Base-by-base conservation (phyloP, 2,113 vertebrate species). In the Calonectris borealis region DNA sequence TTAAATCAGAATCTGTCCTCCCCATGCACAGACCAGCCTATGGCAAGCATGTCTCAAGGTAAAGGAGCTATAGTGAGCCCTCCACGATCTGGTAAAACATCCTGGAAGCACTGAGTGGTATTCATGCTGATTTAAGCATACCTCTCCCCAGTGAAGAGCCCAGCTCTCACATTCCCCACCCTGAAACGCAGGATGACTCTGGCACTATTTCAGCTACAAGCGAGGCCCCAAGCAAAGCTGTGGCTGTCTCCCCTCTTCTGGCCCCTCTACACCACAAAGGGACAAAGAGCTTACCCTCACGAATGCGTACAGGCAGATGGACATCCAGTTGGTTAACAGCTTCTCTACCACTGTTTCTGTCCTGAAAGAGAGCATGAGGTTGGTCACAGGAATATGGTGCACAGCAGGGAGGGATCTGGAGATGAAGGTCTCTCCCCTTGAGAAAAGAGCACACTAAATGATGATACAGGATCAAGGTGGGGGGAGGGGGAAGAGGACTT, bases 321-420 rank as follows among this genome's bases (percentile, higher is more conserved):
- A 99, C 99, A 99, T 99, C 99, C 99, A 99, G 97, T 99, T 99
- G 86, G 99, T 99, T 96, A 99, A 98, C 93, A 99, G 98, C 96
- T 99, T 99, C 96, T 99, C 99, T 80, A 99, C 99, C 95, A 99
- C 99, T 0, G 99, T 99, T 98, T 99, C 99, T 8, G 99, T 99
- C 97, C 99, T 99, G 97, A 70, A 97, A 97, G 54, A 94, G 76
- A 96, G 27, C 4, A 51, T n/a, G 46, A 44, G 18, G 24, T 57
- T 91, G 42, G 78, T 88, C 44, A 84, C 25, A 26, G 27, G 17
- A 60, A 54, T 40, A 64, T 0, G 6, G 25, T 36, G 32, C 55
- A 83, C 40, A 77, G 77, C 46, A 10, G 13, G 36, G 32, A 65
- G 20, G n/a, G 31, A 68, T 55, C 1, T 48, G 48, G 32, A 86